A percentile compares a stretch with the other conserved stretches of the same genome.
Evolutionary conservation across 2,113 vertebrate genomes (phyloP).

Genomic region (Callipepla squamata): DNA sequence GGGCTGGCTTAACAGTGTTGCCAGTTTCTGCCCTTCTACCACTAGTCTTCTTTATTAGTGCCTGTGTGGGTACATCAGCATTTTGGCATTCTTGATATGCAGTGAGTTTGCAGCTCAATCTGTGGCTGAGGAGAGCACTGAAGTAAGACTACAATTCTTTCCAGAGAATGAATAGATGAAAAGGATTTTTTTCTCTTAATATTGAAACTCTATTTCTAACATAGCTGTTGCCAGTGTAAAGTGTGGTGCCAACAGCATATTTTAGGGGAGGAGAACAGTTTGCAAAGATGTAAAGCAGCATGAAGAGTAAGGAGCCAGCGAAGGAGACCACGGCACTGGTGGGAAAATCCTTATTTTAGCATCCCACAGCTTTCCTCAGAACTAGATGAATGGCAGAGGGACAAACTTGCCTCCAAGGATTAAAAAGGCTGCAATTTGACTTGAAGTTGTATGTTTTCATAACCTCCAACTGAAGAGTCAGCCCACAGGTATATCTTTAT

Average conservation of each 20-base stretch:
- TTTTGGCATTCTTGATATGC: background rate
- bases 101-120: background rate
- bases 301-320: background rate
- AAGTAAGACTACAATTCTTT: background rate
- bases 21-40: background rate
- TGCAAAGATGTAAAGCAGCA: background rate
- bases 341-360: background rate
- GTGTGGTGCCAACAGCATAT: background rate
- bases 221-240: background rate
- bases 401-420: background rate
- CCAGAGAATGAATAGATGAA: background rate
- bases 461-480: background rate
- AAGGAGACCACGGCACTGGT: background rate
- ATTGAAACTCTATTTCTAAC: background rate
- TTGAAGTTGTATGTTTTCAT: background rate
- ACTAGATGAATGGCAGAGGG: background rate
- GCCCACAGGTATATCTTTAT: background rate
- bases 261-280: background rate
- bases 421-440: background rate
- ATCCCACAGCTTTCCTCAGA: background rate
- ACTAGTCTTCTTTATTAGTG: background rate
- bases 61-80: background rate
- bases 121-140: background rate
- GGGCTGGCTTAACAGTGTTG: background rate
- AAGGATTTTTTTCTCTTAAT: background rate